Conservation (phyloP, 2,113 vertebrate genomes). For the Porphyrio hochstetteri region DNA sequence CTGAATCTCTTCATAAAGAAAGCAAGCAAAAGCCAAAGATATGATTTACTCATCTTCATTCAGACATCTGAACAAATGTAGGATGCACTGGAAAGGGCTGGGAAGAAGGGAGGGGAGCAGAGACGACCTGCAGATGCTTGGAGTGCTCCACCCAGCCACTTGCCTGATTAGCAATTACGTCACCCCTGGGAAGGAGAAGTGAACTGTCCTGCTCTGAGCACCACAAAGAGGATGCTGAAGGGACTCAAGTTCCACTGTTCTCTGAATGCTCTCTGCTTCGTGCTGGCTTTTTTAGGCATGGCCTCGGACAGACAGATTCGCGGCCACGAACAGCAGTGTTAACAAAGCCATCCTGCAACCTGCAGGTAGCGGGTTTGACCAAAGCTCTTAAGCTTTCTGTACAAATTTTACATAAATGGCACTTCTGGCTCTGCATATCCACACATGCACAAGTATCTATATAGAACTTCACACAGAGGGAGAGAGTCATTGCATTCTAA, state of each 20-base stretch:
- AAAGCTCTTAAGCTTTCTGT: background rate
- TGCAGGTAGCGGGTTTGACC: rapidly evolving
- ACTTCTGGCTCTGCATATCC: background rate
- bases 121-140: background rate
- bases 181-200: background rate
- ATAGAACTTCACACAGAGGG: background rate
- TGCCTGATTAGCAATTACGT: rapidly evolving
- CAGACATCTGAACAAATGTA: background rate
- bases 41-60: background rate
- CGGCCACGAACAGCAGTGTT: rapidly evolving
- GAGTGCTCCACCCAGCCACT: rapidly evolving
- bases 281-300: background rate
- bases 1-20: background rate
- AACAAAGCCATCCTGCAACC: background rate
- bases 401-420: background rate
- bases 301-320: background rate
- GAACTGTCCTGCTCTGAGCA: background rate
- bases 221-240: background rate
- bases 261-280: background rate
- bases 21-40: background rate
- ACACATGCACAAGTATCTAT: rapidly evolving
- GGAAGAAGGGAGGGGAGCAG: background rate
- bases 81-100: background rate
- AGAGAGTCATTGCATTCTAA: background rate
- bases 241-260: background rate